Evolutionary conservation across 2,888 invertebrate genomes (phyloP).

Genomic region (Pyrgus malvae): DNA sequence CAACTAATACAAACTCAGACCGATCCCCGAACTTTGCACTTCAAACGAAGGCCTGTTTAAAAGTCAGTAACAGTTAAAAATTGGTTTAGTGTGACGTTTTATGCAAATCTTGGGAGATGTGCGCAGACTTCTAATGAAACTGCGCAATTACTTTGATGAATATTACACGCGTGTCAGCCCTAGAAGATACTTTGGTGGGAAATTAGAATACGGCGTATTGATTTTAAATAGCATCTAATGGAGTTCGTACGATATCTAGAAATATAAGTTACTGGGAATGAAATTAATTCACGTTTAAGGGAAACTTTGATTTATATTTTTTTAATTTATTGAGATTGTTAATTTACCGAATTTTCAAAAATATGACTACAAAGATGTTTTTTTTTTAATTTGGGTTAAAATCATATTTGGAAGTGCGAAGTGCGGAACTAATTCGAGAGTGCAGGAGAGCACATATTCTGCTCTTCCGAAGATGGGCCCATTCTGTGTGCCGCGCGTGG

Average conservation of each 20-base stretch:
- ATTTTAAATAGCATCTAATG: conserved; percentile 10
- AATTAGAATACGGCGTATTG: conserved; percentile 10
- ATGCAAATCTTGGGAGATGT: conserved; percentile 77
- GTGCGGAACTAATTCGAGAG: too few relatives aligned
- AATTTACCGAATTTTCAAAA: too few relatives aligned
- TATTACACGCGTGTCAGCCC: conserved; percentile 58
- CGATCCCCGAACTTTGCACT: conserved; percentile 39
- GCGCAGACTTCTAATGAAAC: conserved; percentile 74
- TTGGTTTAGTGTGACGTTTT: conserved; percentile 65
- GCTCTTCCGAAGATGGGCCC: too few relatives aligned
- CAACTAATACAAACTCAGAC: conserved; percentile 4
- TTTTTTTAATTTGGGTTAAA: too few relatives aligned
- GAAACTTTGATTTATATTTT: background rate
- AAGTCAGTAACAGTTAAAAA: conserved; percentile 59
- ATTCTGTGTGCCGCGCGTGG: too few relatives aligned
- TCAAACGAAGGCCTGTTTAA: conserved; percentile 47
- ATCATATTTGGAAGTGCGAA: too few relatives aligned
- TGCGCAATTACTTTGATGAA: conserved; percentile 72
- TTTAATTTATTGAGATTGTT: too few relatives aligned
- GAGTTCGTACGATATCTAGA: background rate
- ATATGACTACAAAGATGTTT: too few relatives aligned
- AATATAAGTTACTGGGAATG: too few relatives aligned
- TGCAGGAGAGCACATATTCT: too few relatives aligned
- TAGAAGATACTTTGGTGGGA: conserved; percentile 5
- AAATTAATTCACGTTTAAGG: background rate